Conservation (phyloP, 64 coral and sea anemone genomes). For the Platygyra sinensis region DNA sequence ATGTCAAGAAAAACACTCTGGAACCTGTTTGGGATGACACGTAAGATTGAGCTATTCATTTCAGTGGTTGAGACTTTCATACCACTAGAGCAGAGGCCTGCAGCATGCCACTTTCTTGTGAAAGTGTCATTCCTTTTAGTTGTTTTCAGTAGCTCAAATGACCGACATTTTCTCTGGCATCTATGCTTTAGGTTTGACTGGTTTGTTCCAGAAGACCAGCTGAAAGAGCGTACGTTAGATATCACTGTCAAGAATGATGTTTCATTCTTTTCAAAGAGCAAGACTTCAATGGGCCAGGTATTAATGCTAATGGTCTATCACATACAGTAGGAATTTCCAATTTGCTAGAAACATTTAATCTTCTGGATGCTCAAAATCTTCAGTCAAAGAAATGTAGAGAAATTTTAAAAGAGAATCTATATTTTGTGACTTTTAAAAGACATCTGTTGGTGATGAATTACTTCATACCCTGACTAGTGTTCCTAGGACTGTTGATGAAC, state of each 20-base stretch:
- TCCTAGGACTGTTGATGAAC: too few relatives aligned
- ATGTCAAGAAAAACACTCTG: conserved; percentile 89
- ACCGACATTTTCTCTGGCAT: neutral
- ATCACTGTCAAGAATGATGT: conserved; percentile 98
- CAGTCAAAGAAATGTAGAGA: too few relatives aligned
- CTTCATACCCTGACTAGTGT: too few relatives aligned
- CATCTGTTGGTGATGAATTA: too few relatives aligned
- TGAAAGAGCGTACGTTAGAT: conserved; percentile 83
- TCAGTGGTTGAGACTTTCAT: neutral
- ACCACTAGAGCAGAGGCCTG: neutral
- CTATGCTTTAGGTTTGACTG: conserved; percentile 84
- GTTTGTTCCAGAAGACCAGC: conserved; percentile 79
- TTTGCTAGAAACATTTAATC: too few relatives aligned
- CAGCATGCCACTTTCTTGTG: too few relatives aligned
- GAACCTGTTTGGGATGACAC: conserved; percentile 86
- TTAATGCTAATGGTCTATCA: neutral
- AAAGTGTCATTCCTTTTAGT: too few relatives aligned
- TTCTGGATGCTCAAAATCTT: too few relatives aligned
- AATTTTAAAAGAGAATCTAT: too few relatives aligned
- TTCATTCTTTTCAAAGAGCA: conserved; percentile 97
- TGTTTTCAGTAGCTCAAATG: neutral
- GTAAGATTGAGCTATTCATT: conserved; percentile 30
- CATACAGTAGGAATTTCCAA: neutral
- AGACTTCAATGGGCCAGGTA: conserved; percentile 96
- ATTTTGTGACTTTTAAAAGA: too few relatives aligned